Base-by-base conservation (phyloP, 2,113 vertebrate genomes). In the Emberiza fucata region DNA sequence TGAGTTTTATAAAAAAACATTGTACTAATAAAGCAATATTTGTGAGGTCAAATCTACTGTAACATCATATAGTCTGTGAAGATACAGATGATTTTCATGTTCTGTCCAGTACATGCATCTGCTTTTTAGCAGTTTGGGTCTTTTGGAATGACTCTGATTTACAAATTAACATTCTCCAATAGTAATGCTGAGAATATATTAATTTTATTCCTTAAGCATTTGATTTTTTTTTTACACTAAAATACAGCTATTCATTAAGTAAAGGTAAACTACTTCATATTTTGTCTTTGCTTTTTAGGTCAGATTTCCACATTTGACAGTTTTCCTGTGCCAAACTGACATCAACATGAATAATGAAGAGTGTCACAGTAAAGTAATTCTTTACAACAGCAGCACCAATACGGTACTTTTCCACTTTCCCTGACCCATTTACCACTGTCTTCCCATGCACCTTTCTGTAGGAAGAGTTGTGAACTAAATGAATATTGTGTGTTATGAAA, bases 311-410 rank as follows among this genome's bases (percentile, higher is more conserved):
- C n/a, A 85, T 82, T 64, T 92, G 65, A 39, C 24, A 64, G 59
- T 80, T 92, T 54, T n/a, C 37, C 44, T 69, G 60, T 81, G 65
- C 60, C 51, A 91, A 75, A 92, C 42, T 2, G 3, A 81, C 42
- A 72, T 80, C 88, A 77, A 31, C 45, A 90, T 91, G 80, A 95
- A 89, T 96, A 95, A 94, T 92, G 72, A 94, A 83, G n/a, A 23
- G 9, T 85, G 47, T 82, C 54, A 83, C 39, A 82, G 25, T 82
- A 64, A 95, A 54, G 14, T 59, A 82, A 77, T 89, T 77, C 63
- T 95, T 82, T 89, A 57, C 22, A 63, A 50, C 31, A 86, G 28
- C 37, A 90, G 48, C 28, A 92, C 20, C 21, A 44, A 18, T 68
- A 48, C 0, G 10, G 53, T 77, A 31, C 11, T 60, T 82, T 40